Percentiles rank a stretch among this genome's conserved stretches.
Conservation (phyloP, 2,888 invertebrate genomes). For the Phaonia tiefii region DNA sequence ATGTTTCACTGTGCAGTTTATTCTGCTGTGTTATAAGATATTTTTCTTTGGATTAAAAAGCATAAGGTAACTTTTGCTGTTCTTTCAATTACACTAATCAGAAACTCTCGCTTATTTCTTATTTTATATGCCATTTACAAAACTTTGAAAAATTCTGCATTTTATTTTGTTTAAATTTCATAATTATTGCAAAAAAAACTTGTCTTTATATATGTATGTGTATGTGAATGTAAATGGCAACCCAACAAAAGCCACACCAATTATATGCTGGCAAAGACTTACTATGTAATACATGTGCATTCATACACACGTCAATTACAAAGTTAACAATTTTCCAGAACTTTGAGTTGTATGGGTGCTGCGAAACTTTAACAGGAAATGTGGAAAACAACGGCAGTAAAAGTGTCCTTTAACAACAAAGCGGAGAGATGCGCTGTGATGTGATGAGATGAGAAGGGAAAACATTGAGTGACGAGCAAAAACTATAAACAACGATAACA, state of each 20-base stretch:
- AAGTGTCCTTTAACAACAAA: background rate
- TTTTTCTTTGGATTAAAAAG: no score
- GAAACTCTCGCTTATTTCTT: no score
- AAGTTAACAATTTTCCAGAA: constrained; percentile 17
- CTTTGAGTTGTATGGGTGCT: background rate
- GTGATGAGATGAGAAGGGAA: no score
- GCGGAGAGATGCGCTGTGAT: background rate
- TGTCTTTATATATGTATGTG: background rate
- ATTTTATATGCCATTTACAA: no score
- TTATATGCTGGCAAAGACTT: constrained; percentile 5
- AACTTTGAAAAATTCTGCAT: background rate
- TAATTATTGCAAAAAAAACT: background rate
- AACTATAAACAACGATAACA: constrained; percentile 4
- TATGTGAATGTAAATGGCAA: background rate
- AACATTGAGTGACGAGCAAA: background rate
- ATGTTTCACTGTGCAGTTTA: no score
- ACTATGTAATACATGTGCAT: background rate
- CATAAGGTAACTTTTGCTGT: no score
- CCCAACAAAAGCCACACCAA: background rate
- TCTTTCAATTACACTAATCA: no score
- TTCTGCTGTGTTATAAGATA: no score
- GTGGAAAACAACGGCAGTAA: background rate
- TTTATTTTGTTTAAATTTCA: background rate
- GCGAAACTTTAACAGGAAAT: background rate
- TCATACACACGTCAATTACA: background rate